These are phyloP conservation scores for Sinocyclocheilus rhinocerous DNA, from an alignment of 2,113 vertebrate genomes.

Conservation along the genomic window DNA sequence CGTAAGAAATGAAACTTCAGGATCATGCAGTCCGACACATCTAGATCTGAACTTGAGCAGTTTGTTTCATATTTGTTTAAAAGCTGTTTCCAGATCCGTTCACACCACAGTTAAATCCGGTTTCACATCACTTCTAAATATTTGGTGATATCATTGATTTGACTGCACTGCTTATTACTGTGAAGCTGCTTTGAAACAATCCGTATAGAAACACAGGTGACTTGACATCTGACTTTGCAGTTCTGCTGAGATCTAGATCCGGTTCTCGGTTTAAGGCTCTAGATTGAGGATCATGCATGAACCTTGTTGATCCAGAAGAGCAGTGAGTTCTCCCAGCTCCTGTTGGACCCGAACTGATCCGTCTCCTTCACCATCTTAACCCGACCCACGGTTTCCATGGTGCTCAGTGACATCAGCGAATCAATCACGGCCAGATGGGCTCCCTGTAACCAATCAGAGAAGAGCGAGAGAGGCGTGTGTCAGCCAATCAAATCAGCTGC, in stretches of 20 bases:
- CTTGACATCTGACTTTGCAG: neutral
- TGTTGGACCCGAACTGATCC: slow-evolving; percentile 70
- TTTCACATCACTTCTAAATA: neutral
- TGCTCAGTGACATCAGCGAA: slow-evolving; percentile 83
- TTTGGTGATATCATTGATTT: no score
- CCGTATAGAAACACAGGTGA: neutral
- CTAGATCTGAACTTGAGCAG: neutral
- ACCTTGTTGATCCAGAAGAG: slow-evolving; percentile 91
- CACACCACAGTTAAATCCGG: neutral
- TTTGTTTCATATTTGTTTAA: no score
- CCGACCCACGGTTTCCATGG: slow-evolving; percentile 75
- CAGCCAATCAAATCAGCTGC: neutral
- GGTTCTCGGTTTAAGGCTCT: neutral
- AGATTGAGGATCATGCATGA: neutral
- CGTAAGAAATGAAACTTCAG: neutral
- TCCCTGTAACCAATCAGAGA: slow-evolving; percentile 68
- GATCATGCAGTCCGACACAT: neutral
- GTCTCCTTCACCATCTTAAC: slow-evolving; percentile 75
- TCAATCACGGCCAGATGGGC: slow-evolving; percentile 87
- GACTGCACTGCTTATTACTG: no score
- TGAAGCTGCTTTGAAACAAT: neutral
- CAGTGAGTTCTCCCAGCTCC: slow-evolving; percentile 83
- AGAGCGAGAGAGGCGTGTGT: neutral
- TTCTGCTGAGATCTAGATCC: neutral
- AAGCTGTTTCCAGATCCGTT: neutral